Evolutionary conservation across 2,888 invertebrate genomes (phyloP).

Genomic region (Malacosoma neustria): DNA sequence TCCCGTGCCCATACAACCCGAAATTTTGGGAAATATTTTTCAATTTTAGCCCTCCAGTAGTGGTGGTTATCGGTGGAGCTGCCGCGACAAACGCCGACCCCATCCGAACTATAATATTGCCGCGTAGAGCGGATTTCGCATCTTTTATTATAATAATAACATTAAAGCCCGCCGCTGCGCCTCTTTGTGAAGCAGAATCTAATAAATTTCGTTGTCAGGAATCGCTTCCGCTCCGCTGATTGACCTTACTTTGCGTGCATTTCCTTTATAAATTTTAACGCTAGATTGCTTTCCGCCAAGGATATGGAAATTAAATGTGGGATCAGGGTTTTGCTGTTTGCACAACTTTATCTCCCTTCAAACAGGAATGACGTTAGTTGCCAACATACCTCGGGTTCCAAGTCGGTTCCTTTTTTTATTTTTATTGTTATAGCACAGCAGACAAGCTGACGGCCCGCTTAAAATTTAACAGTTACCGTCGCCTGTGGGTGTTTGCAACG

Average conservation of each 20-base stretch:
- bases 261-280: conserved; percentile 13
- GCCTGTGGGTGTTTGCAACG: too few species aligned
- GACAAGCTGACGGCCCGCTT: too few species aligned
- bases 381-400: too few species aligned
- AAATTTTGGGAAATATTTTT: conserved; percentile 21
- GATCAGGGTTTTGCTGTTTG: conserved; percentile 1
- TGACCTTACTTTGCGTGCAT: conserved; percentile 13
- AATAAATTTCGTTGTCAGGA: conserved; percentile 13
- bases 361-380: too few species aligned
- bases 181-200: conserved; percentile 11
- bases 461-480: too few species aligned
- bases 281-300: conserved; percentile 5
- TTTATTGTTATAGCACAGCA: too few species aligned
- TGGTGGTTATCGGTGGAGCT: background rate
- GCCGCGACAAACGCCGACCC: too few species aligned
- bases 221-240: conserved; percentile 18
- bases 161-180: conserved; percentile 6
- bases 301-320: conserved; percentile 8
- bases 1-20: too few species aligned
- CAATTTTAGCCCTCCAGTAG: background rate
- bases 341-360: conserved; percentile 1
- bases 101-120: conserved; percentile 8
- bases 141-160: conserved; percentile 9
- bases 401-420: too few species aligned
- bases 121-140: conserved; percentile 6